phyloP scores from a whole-genome alignment of 2,888 invertebrate genomes.

The Branchellion lobata region DNA sequence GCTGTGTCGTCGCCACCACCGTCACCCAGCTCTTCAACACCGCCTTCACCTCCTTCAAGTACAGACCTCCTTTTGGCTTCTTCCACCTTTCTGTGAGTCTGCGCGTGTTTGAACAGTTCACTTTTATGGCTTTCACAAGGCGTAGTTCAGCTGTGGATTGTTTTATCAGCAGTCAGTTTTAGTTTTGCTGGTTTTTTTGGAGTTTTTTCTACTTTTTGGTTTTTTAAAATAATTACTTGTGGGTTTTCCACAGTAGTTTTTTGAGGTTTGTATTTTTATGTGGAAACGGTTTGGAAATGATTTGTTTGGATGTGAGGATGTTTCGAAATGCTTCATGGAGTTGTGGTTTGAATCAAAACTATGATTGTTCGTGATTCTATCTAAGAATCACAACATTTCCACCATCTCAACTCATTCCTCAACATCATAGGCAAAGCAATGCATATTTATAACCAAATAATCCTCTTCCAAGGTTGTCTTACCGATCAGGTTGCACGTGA shows the following conservation, averaged over 20 bases:
- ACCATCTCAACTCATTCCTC: too few relatives aligned
- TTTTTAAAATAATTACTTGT: too few relatives aligned
- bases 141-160: not conserved
- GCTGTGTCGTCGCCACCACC: constrained; percentile 55
- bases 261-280: too few relatives aligned
- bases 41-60: constrained; percentile 52
- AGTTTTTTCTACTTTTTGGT: too few relatives aligned
- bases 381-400: not conserved
- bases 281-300: too few relatives aligned
- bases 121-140: not conserved
- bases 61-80: constrained; percentile 52
- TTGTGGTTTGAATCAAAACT: not conserved
- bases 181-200: constrained; percentile 1
- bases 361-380: too few relatives aligned
- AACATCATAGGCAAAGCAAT: not conserved
- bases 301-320: too few relatives aligned
- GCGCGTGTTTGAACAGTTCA: too few relatives aligned
- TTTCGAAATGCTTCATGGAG: not conserved
- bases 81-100: constrained; percentile 50
- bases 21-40: constrained; percentile 53
- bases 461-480: constrained; percentile 45
- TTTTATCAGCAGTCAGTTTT: not conserved
- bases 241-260: too few relatives aligned
- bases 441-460: not conserved
- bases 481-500: constrained; percentile 54